Evolutionary conservation across 2,113 vertebrate species (phyloP), one percentile per base, ranked within the genome.

Genomic region (Astur gentilis): DNA sequence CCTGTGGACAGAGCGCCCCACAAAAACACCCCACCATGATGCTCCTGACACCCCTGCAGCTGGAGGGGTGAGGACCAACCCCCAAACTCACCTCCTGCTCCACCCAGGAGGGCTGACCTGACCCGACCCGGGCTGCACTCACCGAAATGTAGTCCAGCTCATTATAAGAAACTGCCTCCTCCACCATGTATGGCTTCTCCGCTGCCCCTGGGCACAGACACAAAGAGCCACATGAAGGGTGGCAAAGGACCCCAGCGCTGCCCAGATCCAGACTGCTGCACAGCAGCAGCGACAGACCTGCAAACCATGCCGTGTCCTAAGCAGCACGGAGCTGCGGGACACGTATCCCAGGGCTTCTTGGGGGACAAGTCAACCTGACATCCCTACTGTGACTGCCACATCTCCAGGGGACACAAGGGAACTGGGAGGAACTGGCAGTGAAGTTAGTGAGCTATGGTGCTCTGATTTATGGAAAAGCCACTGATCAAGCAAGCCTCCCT

Each of bases 61-160:
- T 0, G 2, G 31, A 26, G 20, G 9, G 34, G 34, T 0, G 11
- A 91, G 60, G 47, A 20, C 11, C 2, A 31, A 47, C 9, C 44
- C 42, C 52, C 57, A 25, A 8, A 1, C 6, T 22, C 2, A 2
- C 58, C 49, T 47, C 81, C 31, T 13, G 61, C 67, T 83, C 23
- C 27, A 20, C 42, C 5, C 34, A 22, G 7, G 17, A 50, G n/a
- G 13, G 32, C 47, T 38, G 54, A 40, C 38, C 25, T 1, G 0
- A 1, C 38, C 42, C 57, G 0, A 1, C 38, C 42, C 57, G 2
- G 5, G 47, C 38, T 3, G 1, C 32, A 97, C 99, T 99, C 97
- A 99, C 99, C 85, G 99, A 99, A 71, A 99, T 82, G 64, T 99
- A 99, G 97, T 99, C 99, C 65, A 99, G 98, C 93, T 99, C 99